Base-by-base conservation (phyloP, 2,113 vertebrate species). In the Plecturocebus donacophilus region DNA sequence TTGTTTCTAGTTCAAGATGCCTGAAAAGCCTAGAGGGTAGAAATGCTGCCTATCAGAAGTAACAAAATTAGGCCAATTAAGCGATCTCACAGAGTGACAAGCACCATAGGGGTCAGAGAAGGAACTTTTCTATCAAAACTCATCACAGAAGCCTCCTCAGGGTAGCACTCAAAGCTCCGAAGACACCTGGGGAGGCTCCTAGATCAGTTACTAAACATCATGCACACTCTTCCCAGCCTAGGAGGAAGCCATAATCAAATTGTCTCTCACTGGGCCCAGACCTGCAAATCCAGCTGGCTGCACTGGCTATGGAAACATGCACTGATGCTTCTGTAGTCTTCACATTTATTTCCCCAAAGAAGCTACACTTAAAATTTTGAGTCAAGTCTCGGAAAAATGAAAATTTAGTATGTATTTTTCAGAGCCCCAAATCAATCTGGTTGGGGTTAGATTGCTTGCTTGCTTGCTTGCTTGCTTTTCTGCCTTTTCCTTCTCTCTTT, bases 1-100 rank as follows among this genome's bases (percentile, higher is more conserved):
- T 93, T 91, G 2, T 82, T 96, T 91, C 82, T 47, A 91, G 19
- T 96, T 91, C 47, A 93, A 75, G 42, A 47, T 94, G 52, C 76
- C 64, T 95, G 54, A 80, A 92, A 95, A 95, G 38, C 38, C 82
- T 87, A 58, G 40, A 94, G 25, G 42, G 3, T 76, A 70, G 87
- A 92, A 93, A 81, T 45, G 5, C 32, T 84, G 42, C 56, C 3
- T 58, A 71, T 92, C 47, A 40, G 52, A 56, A 58, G 16, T 89
- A 40, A 84, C 23, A 93, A 82, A 91, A 66, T 35, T 54, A 70
- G 45, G 38, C 52, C 84, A 87, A 61, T 38, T 85, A 87, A 82
- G 14, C 66, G 70, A n/a, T 81, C 77, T 91, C 80, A 25, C n/a
- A 64, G 40, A 75, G 40, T 23, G 52, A 38, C 54, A 52, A 56